phyloP scores from a whole-genome alignment of 2,797 vertebrate species.

The Streptopelia turtur region DNA sequence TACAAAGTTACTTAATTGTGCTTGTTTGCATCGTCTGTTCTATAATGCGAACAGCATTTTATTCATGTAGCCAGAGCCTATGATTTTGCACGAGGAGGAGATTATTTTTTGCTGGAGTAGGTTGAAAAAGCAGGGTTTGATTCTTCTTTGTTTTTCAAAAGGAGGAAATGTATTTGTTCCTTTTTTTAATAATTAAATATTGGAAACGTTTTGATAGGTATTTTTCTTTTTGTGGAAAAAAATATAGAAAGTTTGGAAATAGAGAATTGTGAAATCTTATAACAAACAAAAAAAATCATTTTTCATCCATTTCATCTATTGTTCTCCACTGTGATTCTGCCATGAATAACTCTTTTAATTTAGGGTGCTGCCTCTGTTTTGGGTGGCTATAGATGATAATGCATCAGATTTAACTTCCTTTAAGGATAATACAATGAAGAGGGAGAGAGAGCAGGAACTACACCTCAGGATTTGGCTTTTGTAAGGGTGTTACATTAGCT shows the following conservation, averaged over 20 bases:
- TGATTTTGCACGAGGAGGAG: background rate
- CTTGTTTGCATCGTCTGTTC: constrained; percentile 60
- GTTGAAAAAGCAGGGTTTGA: background rate
- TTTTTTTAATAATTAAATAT: background rate
- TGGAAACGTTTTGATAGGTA: background rate
- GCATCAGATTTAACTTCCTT: background rate
- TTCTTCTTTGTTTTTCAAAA: background rate
- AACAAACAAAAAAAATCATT: background rate
- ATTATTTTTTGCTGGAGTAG: background rate
- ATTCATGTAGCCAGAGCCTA: background rate
- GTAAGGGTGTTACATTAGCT: background rate
- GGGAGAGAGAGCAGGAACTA: background rate
- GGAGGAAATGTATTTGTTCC: background rate
- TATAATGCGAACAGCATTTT: background rate
- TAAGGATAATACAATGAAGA: background rate
- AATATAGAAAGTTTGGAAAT: background rate
- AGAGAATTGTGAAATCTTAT: background rate
- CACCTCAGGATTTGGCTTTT: background rate
- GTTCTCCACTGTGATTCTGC: background rate
- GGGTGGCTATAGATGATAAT: background rate
- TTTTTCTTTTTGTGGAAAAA: background rate
- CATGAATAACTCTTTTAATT: background rate
- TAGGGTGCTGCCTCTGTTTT: background rate
- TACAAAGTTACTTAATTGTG: constrained; percentile 51
- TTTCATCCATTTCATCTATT: background rate